Evolutionary conservation across 2,113 vertebrate genomes (phyloP).

Genomic region (Amphiprion percula): DNA sequence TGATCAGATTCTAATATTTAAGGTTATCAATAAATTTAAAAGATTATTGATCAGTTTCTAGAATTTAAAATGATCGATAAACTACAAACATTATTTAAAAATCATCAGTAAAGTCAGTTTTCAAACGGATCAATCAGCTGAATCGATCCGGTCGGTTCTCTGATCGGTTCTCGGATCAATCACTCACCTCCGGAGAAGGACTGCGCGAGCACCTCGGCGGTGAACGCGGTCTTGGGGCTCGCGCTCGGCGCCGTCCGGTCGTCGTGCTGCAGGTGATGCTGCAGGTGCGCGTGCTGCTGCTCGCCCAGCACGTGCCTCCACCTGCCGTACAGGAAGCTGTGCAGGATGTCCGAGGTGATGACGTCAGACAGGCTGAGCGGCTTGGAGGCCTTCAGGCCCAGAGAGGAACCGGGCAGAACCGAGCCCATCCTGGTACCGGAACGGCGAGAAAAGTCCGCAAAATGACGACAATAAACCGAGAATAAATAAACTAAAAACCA

Average conservation of each 20-base stretch:
- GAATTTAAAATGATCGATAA: no score
- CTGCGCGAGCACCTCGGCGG: slow-evolving; percentile 96
- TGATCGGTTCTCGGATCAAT: no score
- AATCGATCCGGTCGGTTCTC: no score
- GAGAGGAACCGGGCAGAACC: slow-evolving; percentile 91
- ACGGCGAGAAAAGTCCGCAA: no score
- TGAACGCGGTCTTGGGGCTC: slow-evolving; percentile 96
- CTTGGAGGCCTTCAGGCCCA: slow-evolving; percentile 91
- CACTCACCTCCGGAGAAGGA: slow-evolving; percentile 96
- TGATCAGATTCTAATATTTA: no score
- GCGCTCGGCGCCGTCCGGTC: slow-evolving; percentile 77
- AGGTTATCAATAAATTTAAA: no score
- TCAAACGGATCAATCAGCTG: no score
- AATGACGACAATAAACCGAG: no score
- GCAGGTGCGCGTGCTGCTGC: slow-evolving; percentile 60
- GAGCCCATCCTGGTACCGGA: slow-evolving; percentile 87
- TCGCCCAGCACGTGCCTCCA: slow-evolving; percentile 97
- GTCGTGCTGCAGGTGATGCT: slow-evolving; percentile 90
- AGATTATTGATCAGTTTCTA: no score
- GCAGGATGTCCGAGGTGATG: slow-evolving; percentile 98
- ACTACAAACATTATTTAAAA: no score
- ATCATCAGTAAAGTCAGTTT: no score
- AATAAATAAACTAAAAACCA: no score
- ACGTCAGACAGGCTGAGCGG: slow-evolving; percentile 92
- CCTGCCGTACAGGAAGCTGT: slow-evolving; percentile 98